These are phyloP conservation scores for Acleris literana DNA, from an alignment of 2,888 invertebrate species.

Conservation along the genomic window DNA sequence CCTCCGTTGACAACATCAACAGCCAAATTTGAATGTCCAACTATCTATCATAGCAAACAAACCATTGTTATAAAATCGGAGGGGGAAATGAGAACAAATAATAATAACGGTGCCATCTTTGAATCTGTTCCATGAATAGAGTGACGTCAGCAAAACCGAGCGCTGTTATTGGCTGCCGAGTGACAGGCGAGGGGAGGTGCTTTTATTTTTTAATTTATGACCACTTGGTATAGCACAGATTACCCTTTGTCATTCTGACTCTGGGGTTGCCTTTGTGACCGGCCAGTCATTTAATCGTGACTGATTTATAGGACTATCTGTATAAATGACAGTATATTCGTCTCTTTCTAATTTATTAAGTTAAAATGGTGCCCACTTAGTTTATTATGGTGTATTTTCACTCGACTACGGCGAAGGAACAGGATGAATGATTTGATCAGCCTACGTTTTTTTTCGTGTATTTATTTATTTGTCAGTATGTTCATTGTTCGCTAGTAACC, in stretches of 20 bases:
- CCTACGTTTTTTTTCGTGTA: too few relatives aligned
- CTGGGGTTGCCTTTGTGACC: conserved; percentile 76
- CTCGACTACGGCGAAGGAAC: too few relatives aligned
- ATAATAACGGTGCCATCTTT: conserved; percentile 72
- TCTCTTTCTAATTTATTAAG: neutral
- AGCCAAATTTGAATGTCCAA: conserved; percentile 2
- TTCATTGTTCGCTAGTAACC: too few relatives aligned
- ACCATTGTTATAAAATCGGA: conserved; percentile 24
- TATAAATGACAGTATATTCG: conserved; percentile 1
- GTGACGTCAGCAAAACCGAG: conserved; percentile 50
- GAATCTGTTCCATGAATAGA: conserved; percentile 59
- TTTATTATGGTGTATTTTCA: too few relatives aligned
- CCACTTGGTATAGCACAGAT: conserved; percentile 81
- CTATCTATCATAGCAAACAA: conserved; percentile 30
- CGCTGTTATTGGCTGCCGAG: conserved; percentile 57
- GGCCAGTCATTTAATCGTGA: conserved; percentile 69
- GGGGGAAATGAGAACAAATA: conserved; percentile 34
- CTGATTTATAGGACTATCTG: conserved; percentile 40
- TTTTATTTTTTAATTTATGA: conserved; percentile 66
- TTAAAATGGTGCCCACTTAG: neutral
- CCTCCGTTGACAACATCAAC: conserved; percentile 1
- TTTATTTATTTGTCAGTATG: too few relatives aligned
- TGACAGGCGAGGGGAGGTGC: conserved; percentile 53
- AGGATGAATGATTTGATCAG: too few relatives aligned
- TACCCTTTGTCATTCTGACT: conserved; percentile 79